Percentiles rank a stretch among this genome's conserved stretches.
phyloP scores from a whole-genome alignment of 2,113 vertebrate species.

The Rhynchopsitta pachyrhyncha region DNA sequence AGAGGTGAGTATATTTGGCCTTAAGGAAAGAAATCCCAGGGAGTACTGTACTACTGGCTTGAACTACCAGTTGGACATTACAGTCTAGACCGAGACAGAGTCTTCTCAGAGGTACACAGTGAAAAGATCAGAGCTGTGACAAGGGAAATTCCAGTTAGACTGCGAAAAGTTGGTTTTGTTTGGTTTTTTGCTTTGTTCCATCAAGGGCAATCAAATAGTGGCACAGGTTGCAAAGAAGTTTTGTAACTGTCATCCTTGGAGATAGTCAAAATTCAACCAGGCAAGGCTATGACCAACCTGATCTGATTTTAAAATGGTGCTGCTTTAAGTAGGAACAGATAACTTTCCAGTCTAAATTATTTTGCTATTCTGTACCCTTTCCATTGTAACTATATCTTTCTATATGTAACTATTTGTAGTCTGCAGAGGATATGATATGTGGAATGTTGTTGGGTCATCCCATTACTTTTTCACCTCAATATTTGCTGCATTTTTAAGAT shows the following conservation, averaged over 20 bases:
- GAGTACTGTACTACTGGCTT: not conserved
- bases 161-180: not conserved
- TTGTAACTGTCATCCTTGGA: not conserved
- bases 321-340: not conserved
- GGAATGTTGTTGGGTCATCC: not conserved
- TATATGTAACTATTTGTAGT: not conserved
- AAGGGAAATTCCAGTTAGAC: not conserved
- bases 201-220: not conserved
- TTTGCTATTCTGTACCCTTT: not conserved
- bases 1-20: not conserved
- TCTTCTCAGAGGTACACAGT: not conserved
- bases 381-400: not conserved
- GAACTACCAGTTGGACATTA: not conserved
- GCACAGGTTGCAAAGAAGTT: not conserved
- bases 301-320: not conserved
- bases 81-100: not conserved
- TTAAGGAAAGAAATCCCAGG: not conserved
- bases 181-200: not conserved
- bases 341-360: not conserved
- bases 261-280: not conserved
- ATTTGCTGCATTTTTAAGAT: not conserved
- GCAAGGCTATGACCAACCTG: not conserved
- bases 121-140: not conserved
- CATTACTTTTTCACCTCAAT: not conserved
- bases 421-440: not conserved